Base-by-base conservation (phyloP, 2,797 vertebrate genomes). In the Microcaecilia unicolor region DNA sequence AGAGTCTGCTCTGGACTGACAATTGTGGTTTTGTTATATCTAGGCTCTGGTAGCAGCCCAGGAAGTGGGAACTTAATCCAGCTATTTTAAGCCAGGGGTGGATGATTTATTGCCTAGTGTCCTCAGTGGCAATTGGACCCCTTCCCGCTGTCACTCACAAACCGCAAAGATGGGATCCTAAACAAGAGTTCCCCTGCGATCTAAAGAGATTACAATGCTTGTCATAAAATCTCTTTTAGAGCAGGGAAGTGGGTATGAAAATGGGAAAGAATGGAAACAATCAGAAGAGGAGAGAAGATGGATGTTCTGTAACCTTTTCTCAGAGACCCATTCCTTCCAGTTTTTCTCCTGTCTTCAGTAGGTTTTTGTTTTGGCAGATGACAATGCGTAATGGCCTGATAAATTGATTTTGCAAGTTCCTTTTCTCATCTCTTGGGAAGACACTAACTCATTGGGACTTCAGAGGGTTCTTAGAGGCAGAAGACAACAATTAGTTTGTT, bases 41-140 rank as follows among this genome's bases (percentile, higher is more conserved):
- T 67, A 72, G 83, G 81, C 83, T 50, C 76, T 80, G 78, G 84
- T 89, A 85, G 77, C 81, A 63, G 80, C 78, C 87, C 79, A 81
- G 88, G 84, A 91, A 92, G 85, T 83, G 52, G 56, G 62, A 82
- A 68, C 58, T 36, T 37, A 41, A 45, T 56, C 76, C 76, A 78
- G 79, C 54, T 76, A 62, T 65, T 70, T 32, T 70, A 76, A 92
- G 90, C 88, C 86, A 90, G 80, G 75, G 73, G 32, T 73, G 81
- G 82, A 95, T 98, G 95, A 98, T 98, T 97, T 97, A 98, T 97
- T 90, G 86, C 86, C 82, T 84, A 64, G 82, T 91, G 92, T 95
- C 87, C 72, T 88, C 74, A 24, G 86, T 92, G 86, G 89, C 84
- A 86, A 85, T 88, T 97, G 92, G 93, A 95, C 68, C 70, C 65